Evolutionary conservation across 2,113 vertebrate species (phyloP).

Genomic region (Notothenia coriiceps): DNA sequence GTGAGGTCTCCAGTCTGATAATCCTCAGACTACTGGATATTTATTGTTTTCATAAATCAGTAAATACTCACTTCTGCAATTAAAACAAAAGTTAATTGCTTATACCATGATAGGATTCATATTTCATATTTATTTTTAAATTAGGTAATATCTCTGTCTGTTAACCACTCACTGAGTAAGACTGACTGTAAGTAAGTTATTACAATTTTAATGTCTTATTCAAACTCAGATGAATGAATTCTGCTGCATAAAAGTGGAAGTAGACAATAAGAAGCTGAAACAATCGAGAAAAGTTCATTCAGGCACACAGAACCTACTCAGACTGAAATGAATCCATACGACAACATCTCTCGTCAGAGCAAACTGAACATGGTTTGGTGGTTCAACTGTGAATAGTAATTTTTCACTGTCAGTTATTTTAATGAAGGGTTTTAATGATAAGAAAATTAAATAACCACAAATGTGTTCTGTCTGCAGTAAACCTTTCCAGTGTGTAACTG

Average conservation of each 20-base stretch:
- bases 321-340: conserved; percentile 30
- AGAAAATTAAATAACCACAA: conserved; percentile 27
- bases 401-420: conserved; percentile 21
- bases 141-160: background rate
- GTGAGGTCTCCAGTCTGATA: background rate
- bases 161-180: background rate
- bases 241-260: background rate
- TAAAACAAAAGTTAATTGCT: background rate
- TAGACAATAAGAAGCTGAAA: background rate
- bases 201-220: background rate
- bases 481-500: background rate
- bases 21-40: background rate
- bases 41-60: background rate
- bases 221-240: background rate
- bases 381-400: conserved; percentile 12
- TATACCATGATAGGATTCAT: background rate
- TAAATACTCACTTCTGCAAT: background rate
- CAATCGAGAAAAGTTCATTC: background rate
- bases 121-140: background rate
- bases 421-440: conserved; percentile 34
- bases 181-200: background rate
- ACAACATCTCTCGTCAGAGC: conserved; percentile 28
- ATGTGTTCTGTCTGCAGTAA: conserved; percentile 12
- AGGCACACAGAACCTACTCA: conserved; percentile 14
- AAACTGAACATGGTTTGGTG: conserved; percentile 30